These are phyloP conservation scores for Eidolon helvum DNA, from an alignment of 2,113 vertebrate genomes.

Conservation along the genomic window DNA sequence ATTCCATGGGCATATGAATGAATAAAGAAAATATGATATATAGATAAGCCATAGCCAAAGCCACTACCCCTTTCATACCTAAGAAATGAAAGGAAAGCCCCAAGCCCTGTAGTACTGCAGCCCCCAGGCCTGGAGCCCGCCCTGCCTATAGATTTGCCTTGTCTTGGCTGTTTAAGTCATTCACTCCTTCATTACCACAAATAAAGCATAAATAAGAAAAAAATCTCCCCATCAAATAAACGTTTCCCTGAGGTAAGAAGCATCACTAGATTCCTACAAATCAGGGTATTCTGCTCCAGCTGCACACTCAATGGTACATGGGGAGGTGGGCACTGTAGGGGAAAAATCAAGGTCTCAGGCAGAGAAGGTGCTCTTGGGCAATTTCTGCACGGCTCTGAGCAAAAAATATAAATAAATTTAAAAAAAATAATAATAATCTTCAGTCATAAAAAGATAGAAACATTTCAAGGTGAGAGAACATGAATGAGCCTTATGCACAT, in stretches of 20 bases:
- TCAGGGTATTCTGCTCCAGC: slow-evolving; percentile 79
- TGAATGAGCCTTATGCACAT: background rate
- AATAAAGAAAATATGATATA: background rate
- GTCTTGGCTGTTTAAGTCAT: slow-evolving; percentile 76
- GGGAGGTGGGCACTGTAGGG: slow-evolving; percentile 65
- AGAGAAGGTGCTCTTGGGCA: slow-evolving; percentile 45
- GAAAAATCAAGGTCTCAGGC: slow-evolving; percentile 56
- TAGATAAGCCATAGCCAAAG: slow-evolving; percentile 49
- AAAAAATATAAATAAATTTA: too few species aligned
- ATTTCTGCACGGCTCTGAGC: slow-evolving; percentile 73
- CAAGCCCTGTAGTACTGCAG: background rate
- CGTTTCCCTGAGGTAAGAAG: slow-evolving; percentile 90
- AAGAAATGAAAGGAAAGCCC: slow-evolving; percentile 73
- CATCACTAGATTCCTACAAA: slow-evolving; percentile 84
- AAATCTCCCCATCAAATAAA: slow-evolving; percentile 84
- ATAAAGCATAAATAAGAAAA: slow-evolving; percentile 77
- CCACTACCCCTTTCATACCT: slow-evolving; percentile 78
- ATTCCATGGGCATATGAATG: background rate
- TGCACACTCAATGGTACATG: slow-evolving; percentile 1
- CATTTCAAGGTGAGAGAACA: background rate
- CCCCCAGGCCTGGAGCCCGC: slow-evolving; percentile 14
- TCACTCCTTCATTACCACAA: slow-evolving; percentile 79
- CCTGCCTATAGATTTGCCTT: slow-evolving; percentile 63
- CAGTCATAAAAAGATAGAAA: background rate
- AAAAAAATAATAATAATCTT: too few species aligned